A percentile compares a stretch with the other conserved stretches of the same genome.
Evolutionary conservation across 2,113 vertebrate genomes (phyloP).

Genomic region (Saimiri boliviensis): DNA sequence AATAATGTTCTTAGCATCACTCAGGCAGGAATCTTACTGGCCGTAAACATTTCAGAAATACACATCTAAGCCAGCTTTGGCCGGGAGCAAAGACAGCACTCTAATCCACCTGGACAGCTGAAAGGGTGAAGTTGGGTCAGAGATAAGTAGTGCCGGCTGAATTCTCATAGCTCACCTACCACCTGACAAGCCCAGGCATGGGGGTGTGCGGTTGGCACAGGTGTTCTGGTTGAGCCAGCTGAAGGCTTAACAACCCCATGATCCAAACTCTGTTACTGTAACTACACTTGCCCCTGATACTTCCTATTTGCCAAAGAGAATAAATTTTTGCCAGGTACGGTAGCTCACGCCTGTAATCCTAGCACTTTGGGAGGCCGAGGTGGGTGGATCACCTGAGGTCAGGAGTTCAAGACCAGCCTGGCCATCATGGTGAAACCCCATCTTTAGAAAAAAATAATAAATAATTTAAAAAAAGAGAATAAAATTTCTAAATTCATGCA

Average conservation of each 20-base stretch:
- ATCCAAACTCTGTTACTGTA: neutral
- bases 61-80: constrained; percentile 33
- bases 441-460: too few species aligned
- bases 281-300: neutral
- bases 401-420: too few species aligned
- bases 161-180: neutral
- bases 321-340: neutral
- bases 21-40: neutral
- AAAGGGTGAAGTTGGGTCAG: constrained; percentile 58
- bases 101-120: constrained; percentile 67
- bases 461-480: neutral
- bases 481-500: neutral
- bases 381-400: too few species aligned
- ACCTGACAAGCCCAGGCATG: neutral
- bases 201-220: neutral
- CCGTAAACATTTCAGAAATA: constrained; percentile 45
- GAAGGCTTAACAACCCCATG: neutral
- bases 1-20: neutral
- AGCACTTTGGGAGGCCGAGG: too few species aligned
- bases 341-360: too few species aligned
- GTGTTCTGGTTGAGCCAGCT: neutral
- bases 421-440: too few species aligned
- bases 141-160: neutral
- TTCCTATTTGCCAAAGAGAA: neutral
- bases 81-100: constrained; percentile 9